phyloP scores from a whole-genome alignment of 2,113 vertebrate genomes.

The Stomatorhinus ivindoensis region DNA sequence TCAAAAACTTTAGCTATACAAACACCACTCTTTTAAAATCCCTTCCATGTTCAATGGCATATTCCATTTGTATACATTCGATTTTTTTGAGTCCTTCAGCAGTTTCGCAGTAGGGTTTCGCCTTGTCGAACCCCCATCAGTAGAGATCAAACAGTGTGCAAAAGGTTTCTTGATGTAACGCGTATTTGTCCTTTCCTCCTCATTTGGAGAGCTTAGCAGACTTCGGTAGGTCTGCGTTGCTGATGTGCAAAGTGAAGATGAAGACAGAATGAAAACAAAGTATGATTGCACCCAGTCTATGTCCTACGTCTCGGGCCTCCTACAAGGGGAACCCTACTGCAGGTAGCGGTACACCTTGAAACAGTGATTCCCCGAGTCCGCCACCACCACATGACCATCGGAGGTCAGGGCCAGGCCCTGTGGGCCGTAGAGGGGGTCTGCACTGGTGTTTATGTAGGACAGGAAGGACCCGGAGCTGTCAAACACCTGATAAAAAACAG shows the following conservation, averaged over 20 bases:
- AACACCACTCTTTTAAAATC: not conserved
- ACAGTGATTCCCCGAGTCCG: constrained; percentile 94
- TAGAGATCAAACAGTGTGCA: not conserved
- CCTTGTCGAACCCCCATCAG: not conserved
- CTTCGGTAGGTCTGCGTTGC: not conserved
- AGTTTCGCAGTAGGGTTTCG: not conserved
- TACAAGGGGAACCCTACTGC: constrained; percentile 60
- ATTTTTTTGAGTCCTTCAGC: not conserved
- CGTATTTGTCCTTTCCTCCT: not conserved
- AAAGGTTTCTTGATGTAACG: not conserved
- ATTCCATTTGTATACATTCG: not conserved
- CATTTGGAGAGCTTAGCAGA: not conserved
- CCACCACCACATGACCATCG: constrained; percentile 89
- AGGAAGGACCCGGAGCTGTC: constrained; percentile 91
- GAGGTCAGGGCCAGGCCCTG: constrained; percentile 92
- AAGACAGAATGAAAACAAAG: not conserved
- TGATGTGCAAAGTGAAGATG: constrained; percentile 10
- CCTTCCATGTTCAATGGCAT: not conserved
- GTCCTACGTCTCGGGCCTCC: not conserved
- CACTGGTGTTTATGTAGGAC: constrained; percentile 94
- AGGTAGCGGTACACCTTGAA: constrained; percentile 97
- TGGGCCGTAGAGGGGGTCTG: constrained; percentile 86
- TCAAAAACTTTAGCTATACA: not conserved
- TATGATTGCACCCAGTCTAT: constrained; percentile 12
- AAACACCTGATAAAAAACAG: constrained; percentile 69